Percentiles rank a stretch among this genome's conserved stretches.
Conservation (phyloP, 2,888 invertebrate genomes). For the Hermaeophaga mercurialis region DNA sequence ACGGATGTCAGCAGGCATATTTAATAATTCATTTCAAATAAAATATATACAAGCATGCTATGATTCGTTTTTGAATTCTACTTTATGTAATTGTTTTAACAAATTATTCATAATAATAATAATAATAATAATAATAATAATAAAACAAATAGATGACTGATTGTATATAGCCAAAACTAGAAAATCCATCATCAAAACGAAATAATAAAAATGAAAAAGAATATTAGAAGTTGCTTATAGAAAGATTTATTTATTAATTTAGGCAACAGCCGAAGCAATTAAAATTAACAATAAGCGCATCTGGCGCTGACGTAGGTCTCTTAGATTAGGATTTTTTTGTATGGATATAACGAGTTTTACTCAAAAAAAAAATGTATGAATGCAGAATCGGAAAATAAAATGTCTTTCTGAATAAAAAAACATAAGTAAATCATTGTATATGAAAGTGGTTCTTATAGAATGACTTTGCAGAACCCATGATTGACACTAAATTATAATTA, state of each 20-base stretch:
- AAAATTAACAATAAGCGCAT: conserved; percentile 14
- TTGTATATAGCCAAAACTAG: too few relatives aligned
- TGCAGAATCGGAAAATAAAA: conserved; percentile 16
- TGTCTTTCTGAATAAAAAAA: conserved; percentile 11
- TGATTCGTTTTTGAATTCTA: neutral
- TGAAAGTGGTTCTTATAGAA: conserved; percentile 19
- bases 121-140: too few relatives aligned
- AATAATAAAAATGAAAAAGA: too few relatives aligned
- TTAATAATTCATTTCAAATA: neutral
- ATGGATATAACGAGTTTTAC: conserved; percentile 15
- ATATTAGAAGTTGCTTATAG: too few relatives aligned
- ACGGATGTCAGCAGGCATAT: neutral
- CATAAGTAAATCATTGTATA: conserved; percentile 8
- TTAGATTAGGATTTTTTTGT: conserved; percentile 12
- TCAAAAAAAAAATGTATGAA: conserved; percentile 11
- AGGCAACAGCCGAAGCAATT: conserved; percentile 10
- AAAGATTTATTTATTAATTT: too few relatives aligned
- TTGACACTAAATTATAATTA: conserved; percentile 24
- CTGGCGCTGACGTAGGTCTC: conserved; percentile 22
- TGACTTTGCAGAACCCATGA: conserved; percentile 20
- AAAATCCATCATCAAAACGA: too few relatives aligned
- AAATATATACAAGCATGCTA: neutral
- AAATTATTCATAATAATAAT: too few relatives aligned
- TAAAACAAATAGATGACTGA: too few relatives aligned
- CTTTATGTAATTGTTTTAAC: too few relatives aligned